Evolutionary conservation across 2,888 invertebrate species (phyloP).

Genomic region (Cremastinae sp.): DNA sequence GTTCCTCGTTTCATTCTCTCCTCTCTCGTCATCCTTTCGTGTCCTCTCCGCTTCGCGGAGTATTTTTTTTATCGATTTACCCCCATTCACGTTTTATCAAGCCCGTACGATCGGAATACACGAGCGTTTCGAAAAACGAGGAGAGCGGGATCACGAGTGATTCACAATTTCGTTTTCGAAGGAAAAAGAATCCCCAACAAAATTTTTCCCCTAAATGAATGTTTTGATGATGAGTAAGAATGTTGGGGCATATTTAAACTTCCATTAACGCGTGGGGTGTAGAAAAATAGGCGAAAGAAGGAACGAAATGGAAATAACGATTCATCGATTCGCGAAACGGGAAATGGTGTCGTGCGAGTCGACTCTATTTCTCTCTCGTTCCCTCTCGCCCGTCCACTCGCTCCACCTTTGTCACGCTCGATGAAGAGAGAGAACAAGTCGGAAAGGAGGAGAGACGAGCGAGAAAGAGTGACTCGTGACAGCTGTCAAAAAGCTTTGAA

Average conservation of each 20-base stretch:
- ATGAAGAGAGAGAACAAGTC: slow-evolving; percentile 11
- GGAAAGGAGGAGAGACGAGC: not conserved
- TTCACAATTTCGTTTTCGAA: not conserved
- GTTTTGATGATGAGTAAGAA: not conserved
- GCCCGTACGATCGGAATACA: slow-evolving; percentile 25
- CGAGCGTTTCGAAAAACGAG: slow-evolving; percentile 7
- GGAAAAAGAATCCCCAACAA: slow-evolving; percentile 22
- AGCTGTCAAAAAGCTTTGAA: not conserved
- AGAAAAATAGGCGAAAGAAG: slow-evolving; percentile 23
- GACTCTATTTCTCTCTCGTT: slow-evolving; percentile 38
- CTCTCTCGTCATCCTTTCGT: not conserved
- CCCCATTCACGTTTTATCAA: slow-evolving; percentile 50
- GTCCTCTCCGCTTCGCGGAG: not conserved
- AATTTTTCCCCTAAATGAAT: slow-evolving; percentile 1
- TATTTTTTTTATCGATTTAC: slow-evolving; percentile 57
- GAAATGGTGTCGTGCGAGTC: slow-evolving; percentile 60
- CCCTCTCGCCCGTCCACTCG: not conserved
- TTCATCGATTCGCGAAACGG: slow-evolving; percentile 61
- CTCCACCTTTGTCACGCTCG: slow-evolving; percentile 15
- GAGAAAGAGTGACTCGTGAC: not conserved
- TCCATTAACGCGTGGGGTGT: slow-evolving; percentile 5
- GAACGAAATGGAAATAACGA: slow-evolving; percentile 49
- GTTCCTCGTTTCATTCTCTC: not conserved
- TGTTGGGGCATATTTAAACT: no score
- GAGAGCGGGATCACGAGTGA: not conserved